These are phyloP conservation scores for Gonocerus acuteangulatus DNA, from an alignment of 2,888 invertebrate species.

Conservation along the genomic window DNA sequence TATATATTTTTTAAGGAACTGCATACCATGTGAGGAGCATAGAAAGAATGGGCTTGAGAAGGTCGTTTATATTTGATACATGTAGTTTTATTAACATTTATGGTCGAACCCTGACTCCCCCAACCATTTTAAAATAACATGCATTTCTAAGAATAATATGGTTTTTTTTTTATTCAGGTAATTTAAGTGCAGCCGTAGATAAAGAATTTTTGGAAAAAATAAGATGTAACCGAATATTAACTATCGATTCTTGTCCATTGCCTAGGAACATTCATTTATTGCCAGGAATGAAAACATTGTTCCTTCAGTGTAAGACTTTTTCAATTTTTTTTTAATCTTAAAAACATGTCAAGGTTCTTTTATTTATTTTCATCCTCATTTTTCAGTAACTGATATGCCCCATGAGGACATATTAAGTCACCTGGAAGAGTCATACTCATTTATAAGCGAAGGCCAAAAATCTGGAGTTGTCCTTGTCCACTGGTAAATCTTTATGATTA, in stretches of 20 bases:
- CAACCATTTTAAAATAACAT: too few species aligned
- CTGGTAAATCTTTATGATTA: constrained; percentile 63
- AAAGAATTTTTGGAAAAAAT: constrained; percentile 56
- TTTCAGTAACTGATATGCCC: constrained; percentile 67
- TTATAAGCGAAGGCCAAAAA: constrained; percentile 62
- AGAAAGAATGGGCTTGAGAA: too few species aligned
- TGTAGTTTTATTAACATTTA: too few species aligned
- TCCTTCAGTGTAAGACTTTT: constrained; percentile 56
- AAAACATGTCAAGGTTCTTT: constrained; percentile 39
- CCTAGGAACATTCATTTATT: constrained; percentile 64
- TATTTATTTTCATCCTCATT: neutral
- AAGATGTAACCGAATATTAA: constrained; percentile 68
- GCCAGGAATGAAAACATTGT: constrained; percentile 60
- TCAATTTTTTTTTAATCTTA: neutral
- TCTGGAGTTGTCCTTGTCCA: constrained; percentile 73
- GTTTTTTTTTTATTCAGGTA: constrained; percentile 56
- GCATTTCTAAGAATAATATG: too few species aligned
- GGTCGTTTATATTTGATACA: too few species aligned
- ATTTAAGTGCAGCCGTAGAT: constrained; percentile 71
- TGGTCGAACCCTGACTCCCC: too few species aligned
- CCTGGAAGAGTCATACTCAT: constrained; percentile 67
- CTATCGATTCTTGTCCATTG: constrained; percentile 75
- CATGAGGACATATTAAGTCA: constrained; percentile 75
- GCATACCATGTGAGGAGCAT: too few species aligned
- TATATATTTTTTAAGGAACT: too few species aligned